Evolutionary conservation across 2,113 vertebrate species (phyloP), one percentile per base, ranked within the genome.

Genomic region (Bathybates hornii): DNA sequence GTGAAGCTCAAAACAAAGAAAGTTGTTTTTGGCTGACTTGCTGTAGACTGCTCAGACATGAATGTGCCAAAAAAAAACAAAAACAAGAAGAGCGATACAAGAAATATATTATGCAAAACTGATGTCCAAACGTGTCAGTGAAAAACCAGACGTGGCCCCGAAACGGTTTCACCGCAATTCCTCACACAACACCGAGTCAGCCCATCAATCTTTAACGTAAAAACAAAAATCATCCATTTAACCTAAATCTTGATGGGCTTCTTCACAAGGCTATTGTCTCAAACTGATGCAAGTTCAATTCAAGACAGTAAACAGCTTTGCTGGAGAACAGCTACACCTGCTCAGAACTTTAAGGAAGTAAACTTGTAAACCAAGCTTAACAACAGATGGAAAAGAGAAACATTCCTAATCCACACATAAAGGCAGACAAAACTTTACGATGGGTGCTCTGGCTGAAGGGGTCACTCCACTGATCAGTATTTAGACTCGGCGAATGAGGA

Each of bases 401-500:
- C 53, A 84, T 68, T 78, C 63, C 83, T 59, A 63, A 89, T 71
- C 71, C 43, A n/a, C 53, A 68, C 48, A 86, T 59, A 81, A 5
- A 84, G 85, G 87, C 84, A 81, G 86, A 50, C 45, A 59, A 84
- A 87, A 24, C 83, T 82, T 82, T 7, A 50, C 82, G 86, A 86
- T 86, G 73, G 76, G 53, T 21, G 71, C 76, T 80, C 50, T 12
- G 38, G 86, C 79, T 24, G 2, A 6, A 32, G 84, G 32, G 81
- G 90, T 88, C 86, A 80, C 45, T 53, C 12, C 50, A 29, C 76
- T 79, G 63, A 82, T 89, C 13, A 43, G 84, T 89, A 93, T 92
- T 91, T 66, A 48, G 50, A 80, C 90, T 78, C 2, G 80, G 83
- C 93, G 87, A 91, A 80, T 80, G 83, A 89, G 86, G 82, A 61